phyloP scores from a whole-genome alignment of 2,888 invertebrate species.

The Drosophila affinis region DNA sequence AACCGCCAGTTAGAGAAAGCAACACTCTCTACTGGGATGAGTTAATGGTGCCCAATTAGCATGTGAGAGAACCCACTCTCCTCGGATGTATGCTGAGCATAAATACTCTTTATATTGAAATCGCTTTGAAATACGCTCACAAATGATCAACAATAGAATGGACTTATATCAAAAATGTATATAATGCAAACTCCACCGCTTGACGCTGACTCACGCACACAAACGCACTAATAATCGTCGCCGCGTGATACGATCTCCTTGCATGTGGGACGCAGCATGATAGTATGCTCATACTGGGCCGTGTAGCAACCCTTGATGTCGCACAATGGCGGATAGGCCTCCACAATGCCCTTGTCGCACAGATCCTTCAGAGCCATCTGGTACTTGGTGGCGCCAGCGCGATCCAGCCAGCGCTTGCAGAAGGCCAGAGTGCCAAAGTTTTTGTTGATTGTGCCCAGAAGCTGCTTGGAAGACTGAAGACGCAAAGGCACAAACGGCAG shows the following conservation, averaged over 20 bases:
- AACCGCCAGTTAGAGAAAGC: neutral
- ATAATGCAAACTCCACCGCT: conserved; percentile 46
- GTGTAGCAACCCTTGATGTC: conserved; percentile 99
- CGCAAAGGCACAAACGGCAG: conserved; percentile 95
- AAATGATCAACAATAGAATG: conserved; percentile 64
- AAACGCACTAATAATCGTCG: conserved; percentile 89
- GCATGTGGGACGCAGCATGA: conserved; percentile 97
- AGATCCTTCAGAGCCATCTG: conserved; percentile 99
- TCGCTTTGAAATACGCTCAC: conserved; percentile 32
- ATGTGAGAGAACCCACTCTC: neutral
- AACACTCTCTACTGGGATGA: conserved; percentile 56
- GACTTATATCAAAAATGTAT: conserved; percentile 59
- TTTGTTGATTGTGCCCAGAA: conserved; percentile 96
- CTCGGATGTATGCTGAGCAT: conserved; percentile 22
- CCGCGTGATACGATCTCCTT: conserved; percentile 99
- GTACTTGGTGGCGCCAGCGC: conserved; percentile 97
- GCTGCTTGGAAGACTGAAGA: conserved; percentile 95
- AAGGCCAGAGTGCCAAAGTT: conserved; percentile 99
- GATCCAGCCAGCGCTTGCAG: conserved; percentile 99
- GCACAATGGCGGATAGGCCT: conserved; percentile 98
- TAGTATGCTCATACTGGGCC: conserved; percentile 99
- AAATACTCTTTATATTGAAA: conserved; percentile 39
- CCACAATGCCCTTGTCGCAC: conserved; percentile 98
- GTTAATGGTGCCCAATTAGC: neutral
- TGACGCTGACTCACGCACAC: conserved; percentile 3